Percentiles rank a stretch among this genome's conserved stretches.
Conservation (phyloP, 2,113 vertebrate genomes). For the Mustela nigripes region DNA sequence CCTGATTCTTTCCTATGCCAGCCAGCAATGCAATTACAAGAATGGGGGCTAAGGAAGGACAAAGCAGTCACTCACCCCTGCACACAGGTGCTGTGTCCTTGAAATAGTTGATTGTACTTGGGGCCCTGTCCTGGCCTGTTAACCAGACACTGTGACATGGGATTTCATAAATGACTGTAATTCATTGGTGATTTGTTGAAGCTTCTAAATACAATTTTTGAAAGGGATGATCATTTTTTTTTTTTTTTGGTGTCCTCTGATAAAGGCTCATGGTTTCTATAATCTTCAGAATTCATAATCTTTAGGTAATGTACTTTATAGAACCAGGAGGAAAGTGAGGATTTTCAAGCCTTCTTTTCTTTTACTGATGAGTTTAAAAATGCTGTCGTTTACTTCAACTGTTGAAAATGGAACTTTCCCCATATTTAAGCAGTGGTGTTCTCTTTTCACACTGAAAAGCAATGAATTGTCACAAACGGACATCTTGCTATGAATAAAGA, state of each 20-base stretch:
- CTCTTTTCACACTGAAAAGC: constrained; percentile 75
- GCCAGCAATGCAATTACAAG: constrained; percentile 34
- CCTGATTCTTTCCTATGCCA: constrained; percentile 50
- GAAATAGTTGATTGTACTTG: constrained; percentile 22
- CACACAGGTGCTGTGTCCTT: constrained; percentile 40
- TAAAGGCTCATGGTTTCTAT: constrained; percentile 12
- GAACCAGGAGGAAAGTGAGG: constrained; percentile 64
- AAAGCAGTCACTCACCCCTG: constrained; percentile 23
- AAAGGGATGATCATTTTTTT: constrained; percentile 36
- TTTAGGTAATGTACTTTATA: constrained; percentile 62
- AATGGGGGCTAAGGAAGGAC: not conserved
- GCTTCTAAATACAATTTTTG: constrained; percentile 30
- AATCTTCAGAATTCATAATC: constrained; percentile 66
- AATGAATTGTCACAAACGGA: constrained; percentile 69
- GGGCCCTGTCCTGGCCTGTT: not conserved
- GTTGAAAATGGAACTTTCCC: constrained; percentile 69
- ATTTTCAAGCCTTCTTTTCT: constrained; percentile 49
- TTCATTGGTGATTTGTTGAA: not conserved
- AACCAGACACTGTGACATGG: not conserved
- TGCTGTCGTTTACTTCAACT: constrained; percentile 56
- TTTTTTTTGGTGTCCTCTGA: not conserved
- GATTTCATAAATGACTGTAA: constrained; percentile 57
- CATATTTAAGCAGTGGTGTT: constrained; percentile 74
- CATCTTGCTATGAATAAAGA: constrained; percentile 78
- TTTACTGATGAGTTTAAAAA: constrained; percentile 76